Base-by-base conservation (phyloP, 64 coral and sea anemone genomes). In the Orbicella faveolata region DNA sequence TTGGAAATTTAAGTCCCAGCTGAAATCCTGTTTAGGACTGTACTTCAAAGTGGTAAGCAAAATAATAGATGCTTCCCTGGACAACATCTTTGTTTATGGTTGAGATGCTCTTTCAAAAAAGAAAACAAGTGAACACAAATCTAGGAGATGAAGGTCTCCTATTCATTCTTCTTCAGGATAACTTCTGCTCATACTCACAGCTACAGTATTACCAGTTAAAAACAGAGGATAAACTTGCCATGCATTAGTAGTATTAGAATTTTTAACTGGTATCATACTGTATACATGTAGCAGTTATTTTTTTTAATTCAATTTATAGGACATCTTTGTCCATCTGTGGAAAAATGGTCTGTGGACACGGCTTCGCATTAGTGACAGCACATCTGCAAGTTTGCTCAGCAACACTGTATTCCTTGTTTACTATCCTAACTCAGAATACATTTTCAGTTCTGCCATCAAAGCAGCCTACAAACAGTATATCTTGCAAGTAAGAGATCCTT, bases 251-350 rank as follows among this genome's bases (percentile, higher is more conserved):
- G 30, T 41, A 41, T 41, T 41, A 41, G 39, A 41, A 41, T 41
- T 41, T 41, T 57, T 9, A 57, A 57, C 13, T 57, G 13, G 8
- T 57, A 57, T 11, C 4, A 59, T 53, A 54, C 0, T 19, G 37
- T 80, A 16, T 26, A 83, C 34, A 23, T 65, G 8, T 18, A 34
- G 34, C 34, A 34, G 23, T 66, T 4, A 73, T 59, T 52, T 36
- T 87, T 54, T 20, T 77, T 54, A 48, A 36, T 17, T 21, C 80
- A 30, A 30, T 90, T 88, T 66, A 12, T 26, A 96, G 95, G 89
- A 94, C 20, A 59, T 94, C n/a, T 96, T 89, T 88, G 77, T 94
- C 23, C 91, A 96, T 36, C 76, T 94, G 33, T 94, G 88, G 91
- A 94, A 91, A 10, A 61, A 78, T 62, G 88, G 88, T 41, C 72